Base-by-base conservation (phyloP, 2,113 vertebrate genomes). In the Lepisosteus oculatus region DNA sequence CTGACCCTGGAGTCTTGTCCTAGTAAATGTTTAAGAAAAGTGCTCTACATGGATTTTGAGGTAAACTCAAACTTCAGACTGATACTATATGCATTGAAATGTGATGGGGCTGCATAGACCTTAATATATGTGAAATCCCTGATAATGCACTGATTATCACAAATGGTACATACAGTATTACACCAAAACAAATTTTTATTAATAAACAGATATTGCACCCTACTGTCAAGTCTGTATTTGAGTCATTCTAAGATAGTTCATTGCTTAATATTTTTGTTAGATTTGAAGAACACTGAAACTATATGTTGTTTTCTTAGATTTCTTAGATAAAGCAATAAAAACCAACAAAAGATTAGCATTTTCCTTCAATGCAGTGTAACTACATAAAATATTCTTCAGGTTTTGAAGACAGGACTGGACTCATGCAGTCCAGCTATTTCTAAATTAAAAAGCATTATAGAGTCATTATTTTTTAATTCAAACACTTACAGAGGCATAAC, bases 381-480 rank as follows among this genome's bases (percentile, higher is more conserved):
- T 29, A 29, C 29, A 29, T 29, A 29, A 29, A 29, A 29, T 29
- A 2, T 29, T 29, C 29, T 29, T 29, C 29, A 29, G 29, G 29
- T 29, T 29, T 29, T 29, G 29, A 29, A 29, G 72, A 71, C 57
- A 77, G 54, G 63, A 57, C 55, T 55, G 17, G 47, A 44, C 64
- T 67, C 43, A 4, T 42, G 45, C 13, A 67, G 74, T 72, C 44
- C 54, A 68, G 44, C n/a, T 71, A 79, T 81, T 69, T 78, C 73
- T 76, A 79, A 75, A 79, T 83, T 73, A 78, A 79, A 79, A 74
- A 44, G 55, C 65, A 72, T 72, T 69, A 74, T 71, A 29, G 29
- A 29, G 5, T 51, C 47, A 51, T 51, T 51, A 6, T 51, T 51
- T 9, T 51, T 51, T 59, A 61, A 67, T 71, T 68, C 65, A 41